Evolutionary conservation across 2,888 invertebrate genomes (phyloP).

Genomic region (Nomada ferruginata): DNA sequence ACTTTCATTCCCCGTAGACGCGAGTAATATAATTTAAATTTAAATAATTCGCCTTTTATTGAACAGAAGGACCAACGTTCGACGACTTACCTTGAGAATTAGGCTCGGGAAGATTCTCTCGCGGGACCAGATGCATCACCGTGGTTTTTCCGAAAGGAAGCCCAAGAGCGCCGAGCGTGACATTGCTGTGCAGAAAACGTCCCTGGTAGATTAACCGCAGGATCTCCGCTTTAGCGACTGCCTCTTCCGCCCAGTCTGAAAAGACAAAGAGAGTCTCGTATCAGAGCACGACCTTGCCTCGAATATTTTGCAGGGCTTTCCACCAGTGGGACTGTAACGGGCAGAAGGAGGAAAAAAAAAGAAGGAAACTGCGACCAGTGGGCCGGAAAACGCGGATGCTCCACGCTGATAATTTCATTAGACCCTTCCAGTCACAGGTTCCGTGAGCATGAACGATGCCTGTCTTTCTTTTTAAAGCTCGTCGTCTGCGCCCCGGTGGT

Average conservation of each 20-base stretch:
- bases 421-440: constrained; percentile 1
- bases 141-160: constrained; percentile 98
- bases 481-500: constrained; percentile 14
- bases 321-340: background rate
- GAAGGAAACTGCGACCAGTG: constrained; percentile 4
- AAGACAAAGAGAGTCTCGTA: constrained; percentile 76
- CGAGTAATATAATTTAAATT: no score
- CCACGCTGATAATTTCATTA: constrained; percentile 34
- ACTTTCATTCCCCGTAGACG: no score
- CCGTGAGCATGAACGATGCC: constrained; percentile 8
- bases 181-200: constrained; percentile 99
- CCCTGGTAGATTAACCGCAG: constrained; percentile 99
- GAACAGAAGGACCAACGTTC: background rate
- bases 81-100: constrained; percentile 93
- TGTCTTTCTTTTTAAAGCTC: constrained; percentile 2
- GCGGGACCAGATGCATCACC: constrained; percentile 99
- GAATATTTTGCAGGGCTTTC: constrained; percentile 26
- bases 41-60: background rate
- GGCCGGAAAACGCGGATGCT: constrained; percentile 25
- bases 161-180: constrained; percentile 98
- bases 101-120: constrained; percentile 99
- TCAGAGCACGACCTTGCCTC: constrained; percentile 30
- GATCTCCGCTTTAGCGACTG: constrained; percentile 98
- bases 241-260: constrained; percentile 98
- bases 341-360: background rate